Base-by-base conservation (phyloP, 2,888 invertebrate species). In the Mythimna lalbum region DNA sequence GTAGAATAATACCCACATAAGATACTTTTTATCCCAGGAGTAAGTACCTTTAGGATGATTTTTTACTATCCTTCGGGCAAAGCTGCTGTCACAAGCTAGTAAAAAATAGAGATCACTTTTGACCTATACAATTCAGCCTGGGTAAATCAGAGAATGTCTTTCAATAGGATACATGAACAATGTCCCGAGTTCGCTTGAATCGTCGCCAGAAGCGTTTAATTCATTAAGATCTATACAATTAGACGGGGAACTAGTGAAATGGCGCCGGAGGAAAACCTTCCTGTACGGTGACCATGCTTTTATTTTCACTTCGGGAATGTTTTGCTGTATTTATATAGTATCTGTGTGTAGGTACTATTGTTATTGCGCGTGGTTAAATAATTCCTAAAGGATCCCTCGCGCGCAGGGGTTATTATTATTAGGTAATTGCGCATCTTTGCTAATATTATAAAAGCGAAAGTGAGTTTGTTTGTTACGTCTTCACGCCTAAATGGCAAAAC, bases 171-270 rank as follows among this genome's bases (percentile, higher is more conserved):
- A 73, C 23, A 55, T 61, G 47, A 67, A 72, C 66, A 78, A 63
- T 47, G 21, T 43, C 39, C 19, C 47, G 23, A 21, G 27, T 33
- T 66, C 59, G 65, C 68, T 68, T 63, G 69, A 73, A 81, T 78
- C 81, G 80, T 82, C 80, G 80, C 79, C 86, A 78, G 82, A 80
- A 70, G 80, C 83, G 84, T 90, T 90, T 89, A 90, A 91, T 91
- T 91, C 86, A 90, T 91, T 90, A 91, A 78, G 85, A 86, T 83
- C 85, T 82, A 85, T 87, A 90, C 88, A 90, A 90, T 90, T 89
- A 90, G 86, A 80, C 79, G 78, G 82, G 67, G 81, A 82, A 82
- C 84, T 77, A 81, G 80, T 81, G 79, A 84, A 86, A 80, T 82
- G 81, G 82, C 84, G 83, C 74, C 77, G 76, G 78, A 76, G 80